A percentile compares a stretch with the other conserved stretches of the same genome.
phyloP scores from a whole-genome alignment of 2,888 invertebrate species.

The Philaethria dido region DNA sequence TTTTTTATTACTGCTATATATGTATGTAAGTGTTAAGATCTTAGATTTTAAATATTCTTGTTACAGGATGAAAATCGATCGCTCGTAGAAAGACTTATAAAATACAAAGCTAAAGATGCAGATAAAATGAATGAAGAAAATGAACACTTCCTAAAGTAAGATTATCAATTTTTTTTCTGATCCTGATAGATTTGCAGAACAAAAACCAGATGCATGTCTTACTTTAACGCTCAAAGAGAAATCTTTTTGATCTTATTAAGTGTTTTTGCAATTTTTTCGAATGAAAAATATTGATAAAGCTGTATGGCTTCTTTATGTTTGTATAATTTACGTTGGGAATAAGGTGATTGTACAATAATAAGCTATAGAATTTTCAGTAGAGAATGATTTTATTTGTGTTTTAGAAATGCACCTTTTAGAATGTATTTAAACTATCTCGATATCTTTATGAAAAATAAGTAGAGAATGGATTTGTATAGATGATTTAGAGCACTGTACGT shows the following conservation, averaged over 20 bases:
- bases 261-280: conserved; percentile 21
- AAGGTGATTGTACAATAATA: conserved; percentile 39
- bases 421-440: background rate
- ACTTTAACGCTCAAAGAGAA: conserved; percentile 12
- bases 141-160: conserved; percentile 95
- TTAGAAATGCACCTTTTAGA: conserved; percentile 31
- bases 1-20: conserved; percentile 6
- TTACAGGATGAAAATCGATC: conserved; percentile 94
- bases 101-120: conserved; percentile 96
- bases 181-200: background rate
- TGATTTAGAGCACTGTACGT: conserved; percentile 27
- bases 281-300: conserved; percentile 13
- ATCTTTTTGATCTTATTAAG: background rate
- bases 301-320: conserved; percentile 29
- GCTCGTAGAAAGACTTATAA: conserved; percentile 93
- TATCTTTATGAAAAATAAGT: background rate
- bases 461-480: conserved; percentile 17
- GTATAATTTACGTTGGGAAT: conserved; percentile 33
- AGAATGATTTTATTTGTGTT: background rate
- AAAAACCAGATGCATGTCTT: conserved; percentile 21
- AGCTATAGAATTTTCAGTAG: conserved; percentile 47
- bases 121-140: conserved; percentile 98
- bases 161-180: conserved; percentile 23
- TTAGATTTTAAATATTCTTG: conserved; percentile 43
- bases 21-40: background rate